Conservation (phyloP, 2,113 vertebrate species). For the Vombatus ursinus region DNA sequence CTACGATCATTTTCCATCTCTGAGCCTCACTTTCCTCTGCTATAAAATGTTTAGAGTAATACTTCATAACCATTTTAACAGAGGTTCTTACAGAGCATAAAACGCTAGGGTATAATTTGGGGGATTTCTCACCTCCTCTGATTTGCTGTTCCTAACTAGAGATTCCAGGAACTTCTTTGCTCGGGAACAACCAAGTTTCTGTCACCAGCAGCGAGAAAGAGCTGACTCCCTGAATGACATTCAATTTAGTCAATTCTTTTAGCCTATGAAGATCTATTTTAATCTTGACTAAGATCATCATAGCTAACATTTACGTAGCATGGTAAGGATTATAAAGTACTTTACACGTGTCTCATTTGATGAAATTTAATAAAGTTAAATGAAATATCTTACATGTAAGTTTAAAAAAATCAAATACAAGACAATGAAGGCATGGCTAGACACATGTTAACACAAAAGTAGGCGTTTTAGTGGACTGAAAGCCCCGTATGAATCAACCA, state of each 20-base stretch:
- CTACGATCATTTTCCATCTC: background rate
- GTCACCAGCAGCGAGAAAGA: background rate
- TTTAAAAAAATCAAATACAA: background rate
- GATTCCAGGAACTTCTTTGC: background rate
- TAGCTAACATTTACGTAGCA: background rate
- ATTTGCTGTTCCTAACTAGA: background rate
- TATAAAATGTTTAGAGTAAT: background rate
- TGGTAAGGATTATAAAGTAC: background rate
- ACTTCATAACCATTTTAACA: background rate
- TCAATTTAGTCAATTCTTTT: background rate
- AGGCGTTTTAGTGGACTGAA: background rate
- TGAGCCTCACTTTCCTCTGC: background rate
- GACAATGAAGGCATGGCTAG: background rate
- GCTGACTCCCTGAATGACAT: background rate
- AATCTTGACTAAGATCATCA: background rate
- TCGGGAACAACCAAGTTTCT: background rate
- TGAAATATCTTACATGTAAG: background rate
- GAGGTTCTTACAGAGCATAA: background rate
- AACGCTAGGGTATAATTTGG: background rate
- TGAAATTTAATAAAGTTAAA: background rate
- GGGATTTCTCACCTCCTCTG: background rate
- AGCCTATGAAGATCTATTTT: background rate
- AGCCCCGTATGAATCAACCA: background rate
- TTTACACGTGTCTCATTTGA: background rate
- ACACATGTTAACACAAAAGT: background rate